Evolutionary conservation across 1,140 invertebrate genomes (phyloP), one percentile per base, ranked within the genome.

Genomic region (Ganaspis sp.): DNA sequence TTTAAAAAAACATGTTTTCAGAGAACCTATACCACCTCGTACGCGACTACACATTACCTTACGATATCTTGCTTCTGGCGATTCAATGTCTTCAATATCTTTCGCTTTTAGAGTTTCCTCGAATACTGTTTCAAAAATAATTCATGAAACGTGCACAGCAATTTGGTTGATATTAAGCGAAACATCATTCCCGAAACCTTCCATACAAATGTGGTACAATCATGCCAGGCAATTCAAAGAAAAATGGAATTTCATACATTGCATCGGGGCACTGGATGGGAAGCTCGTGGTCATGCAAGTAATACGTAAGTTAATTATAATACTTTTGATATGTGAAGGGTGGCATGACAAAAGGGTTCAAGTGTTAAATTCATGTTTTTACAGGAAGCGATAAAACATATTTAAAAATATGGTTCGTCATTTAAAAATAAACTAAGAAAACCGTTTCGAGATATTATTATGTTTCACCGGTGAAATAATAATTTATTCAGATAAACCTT

Each of bases 161-260:
- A 74, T 85, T 45, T 85, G 83, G 81, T 77, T 71, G 53, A 8
- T 11, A 40, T 54, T 83, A 40, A 73, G 80, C 58, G 53, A 72
- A n/a, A 40, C n/a, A 6, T 19, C 42, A 37, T 64, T 78, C 4
- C 1, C 69, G 2, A 49, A 78, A 72, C 40, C 29, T 40, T 74
- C 23, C 6, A 17, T 29, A 34, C 6, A 72, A 42, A 58, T 73
- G 11, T 74, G 71, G 80, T 53, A 69, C 15, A 70, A 64, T 76
- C 73, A 79, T 21, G 70, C 77, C 4, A 45, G 42, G n/a, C 9
- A 15, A 15, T 45, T 45, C 12, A 15, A 45, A 1, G 42, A 45
- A 15, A 45, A 45, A 15, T 45, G 42, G 42, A 45, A 45, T n/a
- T 45, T 45, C 15, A 0, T 0, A 1, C 42, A 45, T 15, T 45